Percentiles rank a stretch among this genome's conserved stretches.
Conservation (phyloP, 2,797 vertebrate genomes). For the Poeciliopsis turneri region DNA sequence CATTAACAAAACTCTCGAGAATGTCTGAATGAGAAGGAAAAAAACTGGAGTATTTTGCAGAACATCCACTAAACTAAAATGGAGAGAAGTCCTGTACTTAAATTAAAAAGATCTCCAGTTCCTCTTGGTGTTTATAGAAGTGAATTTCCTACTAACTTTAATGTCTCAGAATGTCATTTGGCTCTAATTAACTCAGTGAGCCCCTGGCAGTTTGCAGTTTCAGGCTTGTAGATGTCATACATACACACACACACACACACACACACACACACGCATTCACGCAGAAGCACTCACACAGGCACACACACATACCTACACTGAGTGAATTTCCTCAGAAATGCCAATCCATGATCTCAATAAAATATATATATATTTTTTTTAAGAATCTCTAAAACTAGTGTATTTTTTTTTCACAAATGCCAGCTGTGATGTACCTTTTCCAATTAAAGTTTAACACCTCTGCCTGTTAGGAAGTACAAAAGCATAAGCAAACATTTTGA, state of each 20-base stretch:
- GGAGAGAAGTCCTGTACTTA: neutral
- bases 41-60: neutral
- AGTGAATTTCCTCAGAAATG: neutral
- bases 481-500: neutral
- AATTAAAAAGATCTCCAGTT: neutral
- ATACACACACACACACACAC: neutral
- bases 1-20: neutral
- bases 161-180: constrained; percentile 3
- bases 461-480: neutral
- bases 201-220: neutral
- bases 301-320: neutral
- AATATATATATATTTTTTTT: neutral
- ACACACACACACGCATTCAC: neutral
- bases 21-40: neutral
- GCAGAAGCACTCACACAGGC: no score
- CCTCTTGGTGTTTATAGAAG: neutral
- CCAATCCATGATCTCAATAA: neutral
- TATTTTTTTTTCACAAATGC: neutral
- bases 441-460: neutral
- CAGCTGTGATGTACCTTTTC: neutral
- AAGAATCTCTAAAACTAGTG: neutral
- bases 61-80: neutral
- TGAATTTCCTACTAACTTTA: neutral
- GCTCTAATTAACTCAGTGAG: neutral
- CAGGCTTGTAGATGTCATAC: constrained; percentile 1